Evolutionary conservation across 2,797 vertebrate genomes (phyloP).

Genomic region (Xyrichtys novacula): DNA sequence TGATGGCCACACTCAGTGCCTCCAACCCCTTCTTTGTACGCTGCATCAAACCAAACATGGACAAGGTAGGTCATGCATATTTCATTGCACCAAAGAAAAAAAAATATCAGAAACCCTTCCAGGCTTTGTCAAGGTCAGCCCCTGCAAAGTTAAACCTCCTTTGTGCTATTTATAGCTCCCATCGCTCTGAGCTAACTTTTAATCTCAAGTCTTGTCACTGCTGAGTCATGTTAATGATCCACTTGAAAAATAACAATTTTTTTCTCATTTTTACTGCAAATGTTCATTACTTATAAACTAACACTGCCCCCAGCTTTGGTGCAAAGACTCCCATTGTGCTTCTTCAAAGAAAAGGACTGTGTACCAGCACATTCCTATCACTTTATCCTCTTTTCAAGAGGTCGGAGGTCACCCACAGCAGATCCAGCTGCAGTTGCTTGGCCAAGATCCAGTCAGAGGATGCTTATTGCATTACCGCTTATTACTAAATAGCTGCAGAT

Average conservation of each 20-base stretch:
- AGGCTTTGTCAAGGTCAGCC: slow-evolving; percentile 66
- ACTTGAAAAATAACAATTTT: slow-evolving; percentile 13
- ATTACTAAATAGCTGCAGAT: slow-evolving; percentile 6
- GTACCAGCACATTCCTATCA: slow-evolving; percentile 72
- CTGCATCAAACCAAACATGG: slow-evolving; percentile 95
- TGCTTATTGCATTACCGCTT: not conserved
- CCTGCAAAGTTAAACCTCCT: slow-evolving; percentile 59
- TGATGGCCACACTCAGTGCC: slow-evolving; percentile 93
- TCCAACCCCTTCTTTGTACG: slow-evolving; percentile 96
- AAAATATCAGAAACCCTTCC: slow-evolving; percentile 50
- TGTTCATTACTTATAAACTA: slow-evolving; percentile 30
- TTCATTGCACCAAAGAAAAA: slow-evolving; percentile 32
- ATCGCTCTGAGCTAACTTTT: slow-evolving; percentile 49
- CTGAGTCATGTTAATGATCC: slow-evolving; percentile 33
- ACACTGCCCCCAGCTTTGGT: slow-evolving; percentile 1
- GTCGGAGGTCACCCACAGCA: slow-evolving; percentile 70
- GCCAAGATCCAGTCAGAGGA: slow-evolving; percentile 33
- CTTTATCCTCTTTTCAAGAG: slow-evolving; percentile 61
- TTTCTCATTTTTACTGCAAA: slow-evolving; percentile 19
- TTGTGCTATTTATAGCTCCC: slow-evolving; percentile 64
- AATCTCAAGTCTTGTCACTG: slow-evolving; percentile 18
- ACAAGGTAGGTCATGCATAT: slow-evolving; percentile 87
- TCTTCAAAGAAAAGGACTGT: slow-evolving; percentile 46
- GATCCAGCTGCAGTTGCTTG: slow-evolving; percentile 70
- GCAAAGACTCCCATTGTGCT: slow-evolving; percentile 62